Evolutionary conservation across 1,140 invertebrate genomes (phyloP).

Genomic region (Matsumurasca onukii): DNA sequence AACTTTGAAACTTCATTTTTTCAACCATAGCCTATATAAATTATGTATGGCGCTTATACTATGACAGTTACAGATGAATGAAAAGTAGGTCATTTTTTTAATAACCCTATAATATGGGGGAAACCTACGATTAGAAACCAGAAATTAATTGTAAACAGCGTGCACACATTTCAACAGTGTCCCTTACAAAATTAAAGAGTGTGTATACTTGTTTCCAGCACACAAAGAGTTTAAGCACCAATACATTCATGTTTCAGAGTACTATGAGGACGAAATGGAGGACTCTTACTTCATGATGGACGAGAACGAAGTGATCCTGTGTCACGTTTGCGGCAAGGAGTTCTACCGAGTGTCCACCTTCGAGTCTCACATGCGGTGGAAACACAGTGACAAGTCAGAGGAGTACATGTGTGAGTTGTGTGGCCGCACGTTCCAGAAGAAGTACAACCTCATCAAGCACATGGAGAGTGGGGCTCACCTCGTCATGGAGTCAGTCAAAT

Average conservation of each 20-base stretch:
- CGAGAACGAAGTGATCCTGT: background rate
- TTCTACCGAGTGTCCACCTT: conserved; percentile 5
- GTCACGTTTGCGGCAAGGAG: conserved; percentile 2
- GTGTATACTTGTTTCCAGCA: too few relatives aligned
- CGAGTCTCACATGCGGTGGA: conserved; percentile 9
- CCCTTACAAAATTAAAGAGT: too few relatives aligned
- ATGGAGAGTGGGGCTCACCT: conserved; percentile 4
- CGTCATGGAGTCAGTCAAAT: background rate
- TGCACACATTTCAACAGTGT: too few relatives aligned
- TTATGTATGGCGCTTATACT: too few relatives aligned
- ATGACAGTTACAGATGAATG: too few relatives aligned
- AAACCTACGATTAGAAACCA: too few relatives aligned
- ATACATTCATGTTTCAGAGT: background rate
- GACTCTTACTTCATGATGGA: conserved; percentile 3
- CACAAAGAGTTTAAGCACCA: background rate
- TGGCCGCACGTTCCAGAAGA: conserved; percentile 11
- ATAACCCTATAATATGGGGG: too few relatives aligned
- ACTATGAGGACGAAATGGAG: too few relatives aligned
- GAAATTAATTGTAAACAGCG: too few relatives aligned
- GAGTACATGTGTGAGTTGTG: conserved; percentile 18
- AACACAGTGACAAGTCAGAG: conserved; percentile 3
- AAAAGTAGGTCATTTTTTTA: too few relatives aligned
- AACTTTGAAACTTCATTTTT: too few relatives aligned
- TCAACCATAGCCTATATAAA: too few relatives aligned
- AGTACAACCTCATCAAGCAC: conserved; percentile 17